These are phyloP conservation scores for Eucera pruinosa DNA, from an alignment of 2,888 invertebrate species.

Conservation along the genomic window DNA sequence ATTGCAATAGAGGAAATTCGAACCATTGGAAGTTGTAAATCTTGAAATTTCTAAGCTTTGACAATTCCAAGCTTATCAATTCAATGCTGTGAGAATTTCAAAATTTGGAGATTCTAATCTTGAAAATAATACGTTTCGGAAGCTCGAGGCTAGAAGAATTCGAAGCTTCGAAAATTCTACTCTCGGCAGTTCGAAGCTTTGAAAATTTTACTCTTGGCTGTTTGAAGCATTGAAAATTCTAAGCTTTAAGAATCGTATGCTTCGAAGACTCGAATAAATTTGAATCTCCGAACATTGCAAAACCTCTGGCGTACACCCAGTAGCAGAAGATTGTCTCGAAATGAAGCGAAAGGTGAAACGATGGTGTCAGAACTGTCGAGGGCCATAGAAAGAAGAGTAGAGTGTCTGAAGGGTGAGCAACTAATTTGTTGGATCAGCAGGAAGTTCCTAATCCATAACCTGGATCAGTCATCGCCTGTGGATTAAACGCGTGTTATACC, in stretches of 20 bases:
- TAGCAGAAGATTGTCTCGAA: neutral
- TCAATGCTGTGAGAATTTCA: too few relatives aligned
- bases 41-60: too few relatives aligned
- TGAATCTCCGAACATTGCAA: neutral
- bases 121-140: too few relatives aligned
- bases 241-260: neutral
- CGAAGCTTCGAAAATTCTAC: neutral
- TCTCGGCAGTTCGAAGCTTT: too few relatives aligned
- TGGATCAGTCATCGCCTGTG: constrained; percentile 55
- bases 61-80: too few relatives aligned
- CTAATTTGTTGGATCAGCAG: constrained; percentile 59
- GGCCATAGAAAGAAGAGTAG: neutral
- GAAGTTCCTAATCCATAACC: constrained; percentile 55
- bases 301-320: neutral
- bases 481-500: constrained; percentile 58
- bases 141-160: neutral
- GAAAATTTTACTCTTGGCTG: too few relatives aligned
- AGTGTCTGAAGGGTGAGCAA: constrained; percentile 6
- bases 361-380: constrained; percentile 1
- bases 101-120: neutral
- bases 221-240: too few relatives aligned
- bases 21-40: too few relatives aligned
- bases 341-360: neutral
- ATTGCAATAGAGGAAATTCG: too few relatives aligned
- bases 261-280: neutral